Evolutionary conservation across 2,797 vertebrate species (phyloP).

Genomic region (Vireo griseus): DNA sequence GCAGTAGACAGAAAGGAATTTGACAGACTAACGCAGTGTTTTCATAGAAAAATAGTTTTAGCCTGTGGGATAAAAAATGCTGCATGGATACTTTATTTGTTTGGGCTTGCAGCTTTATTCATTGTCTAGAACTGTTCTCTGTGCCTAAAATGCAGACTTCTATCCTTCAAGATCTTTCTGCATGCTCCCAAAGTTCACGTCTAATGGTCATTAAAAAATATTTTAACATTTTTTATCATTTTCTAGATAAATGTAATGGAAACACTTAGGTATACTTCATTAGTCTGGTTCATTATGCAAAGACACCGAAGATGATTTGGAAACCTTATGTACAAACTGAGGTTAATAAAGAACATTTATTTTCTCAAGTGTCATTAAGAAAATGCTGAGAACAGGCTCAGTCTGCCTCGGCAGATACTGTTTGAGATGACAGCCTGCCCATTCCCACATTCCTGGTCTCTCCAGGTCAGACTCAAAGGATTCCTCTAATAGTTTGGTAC

Average conservation of each 20-base stretch:
- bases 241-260: not conserved
- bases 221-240: not conserved
- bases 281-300: not conserved
- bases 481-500: slow-evolving; percentile 59
- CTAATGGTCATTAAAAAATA: not conserved
- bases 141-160: not conserved
- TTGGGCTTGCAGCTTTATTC: not conserved
- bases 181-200: not conserved
- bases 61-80: not conserved
- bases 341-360: slow-evolving; percentile 12
- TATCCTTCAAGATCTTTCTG: not conserved
- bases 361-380: not conserved
- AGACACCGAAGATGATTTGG: not conserved
- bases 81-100: not conserved
- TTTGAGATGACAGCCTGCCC: not conserved
- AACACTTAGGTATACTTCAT: not conserved
- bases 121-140: not conserved
- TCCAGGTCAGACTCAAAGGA: slow-evolving; percentile 40
- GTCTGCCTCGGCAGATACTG: not conserved
- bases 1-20: slow-evolving; percentile 37
- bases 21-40: not conserved
- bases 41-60: not conserved
- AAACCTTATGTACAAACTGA: not conserved
- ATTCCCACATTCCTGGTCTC: slow-evolving; percentile 42
- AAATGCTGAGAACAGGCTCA: not conserved